phyloP scores from a whole-genome alignment of 2,797 vertebrate species.

The Chromobotia macracanthus region DNA sequence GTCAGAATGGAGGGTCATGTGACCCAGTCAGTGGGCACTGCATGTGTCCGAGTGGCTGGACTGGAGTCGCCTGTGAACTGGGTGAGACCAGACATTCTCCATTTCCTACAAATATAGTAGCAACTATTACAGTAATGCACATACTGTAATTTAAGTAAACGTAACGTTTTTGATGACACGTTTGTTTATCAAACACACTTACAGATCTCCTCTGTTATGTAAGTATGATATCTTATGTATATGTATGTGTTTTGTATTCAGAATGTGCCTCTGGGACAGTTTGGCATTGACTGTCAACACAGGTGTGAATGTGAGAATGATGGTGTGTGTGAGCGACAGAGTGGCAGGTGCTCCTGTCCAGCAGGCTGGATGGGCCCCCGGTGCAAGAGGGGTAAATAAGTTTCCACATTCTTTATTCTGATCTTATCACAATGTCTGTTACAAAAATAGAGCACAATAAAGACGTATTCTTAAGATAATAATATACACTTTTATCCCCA shows the following conservation, averaged over 20 bases:
- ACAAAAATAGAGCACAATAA: background rate
- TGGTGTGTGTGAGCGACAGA: slow-evolving; percentile 71
- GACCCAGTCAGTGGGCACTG: slow-evolving; percentile 75
- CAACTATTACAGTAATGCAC: background rate
- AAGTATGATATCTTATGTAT: background rate
- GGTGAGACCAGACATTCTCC: slow-evolving; percentile 67
- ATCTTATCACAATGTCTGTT: background rate
- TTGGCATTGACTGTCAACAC: slow-evolving; percentile 68
- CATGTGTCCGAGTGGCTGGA: slow-evolving; percentile 75
- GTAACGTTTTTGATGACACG: too few relatives aligned
- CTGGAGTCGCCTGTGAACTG: slow-evolving; percentile 78
- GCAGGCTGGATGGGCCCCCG: slow-evolving; percentile 74
- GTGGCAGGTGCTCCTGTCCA: slow-evolving; percentile 73
- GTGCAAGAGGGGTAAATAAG: slow-evolving; percentile 75
- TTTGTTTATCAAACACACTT: background rate
- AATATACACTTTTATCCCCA: background rate
- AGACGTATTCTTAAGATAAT: background rate
- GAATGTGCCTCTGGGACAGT: slow-evolving; percentile 73
- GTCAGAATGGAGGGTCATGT: slow-evolving; percentile 77
- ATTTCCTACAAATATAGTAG: background rate
- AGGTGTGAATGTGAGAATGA: slow-evolving; percentile 74
- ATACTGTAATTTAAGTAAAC: background rate
- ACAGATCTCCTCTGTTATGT: background rate
- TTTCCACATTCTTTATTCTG: background rate
- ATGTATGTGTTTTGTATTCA: slow-evolving; percentile 52